Evolutionary conservation across 1,140 invertebrate genomes (phyloP).

Genomic region (Drosophila sp.): DNA sequence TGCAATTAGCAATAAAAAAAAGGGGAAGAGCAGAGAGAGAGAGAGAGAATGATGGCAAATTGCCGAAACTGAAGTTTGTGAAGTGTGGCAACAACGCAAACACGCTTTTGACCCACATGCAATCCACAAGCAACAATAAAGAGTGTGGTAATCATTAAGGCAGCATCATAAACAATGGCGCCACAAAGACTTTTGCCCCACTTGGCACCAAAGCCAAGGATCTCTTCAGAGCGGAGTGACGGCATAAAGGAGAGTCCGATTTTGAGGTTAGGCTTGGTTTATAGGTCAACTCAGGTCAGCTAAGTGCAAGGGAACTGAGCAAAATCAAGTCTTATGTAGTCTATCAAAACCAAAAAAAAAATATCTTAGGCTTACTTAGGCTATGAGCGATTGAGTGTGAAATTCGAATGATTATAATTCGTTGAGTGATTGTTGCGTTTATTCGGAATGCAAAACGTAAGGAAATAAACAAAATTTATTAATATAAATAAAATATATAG

Average conservation of each 20-base stretch:
- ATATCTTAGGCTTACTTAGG: conserved; percentile 26
- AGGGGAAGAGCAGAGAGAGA: neutral
- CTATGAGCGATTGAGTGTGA: conserved; percentile 7
- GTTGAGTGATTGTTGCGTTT: neutral
- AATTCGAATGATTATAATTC: neutral
- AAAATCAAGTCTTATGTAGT: conserved; percentile 29
- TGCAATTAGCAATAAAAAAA: neutral
- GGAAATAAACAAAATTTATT: conserved; percentile 2
- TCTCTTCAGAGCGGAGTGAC: too few species aligned
- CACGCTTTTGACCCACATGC: conserved; percentile 1
- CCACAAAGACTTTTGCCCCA: conserved; percentile 26
- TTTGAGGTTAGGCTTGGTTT: neutral
- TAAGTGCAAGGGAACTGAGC: conserved; percentile 18
- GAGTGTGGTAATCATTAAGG: conserved; percentile 11
- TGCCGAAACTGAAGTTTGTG: conserved; percentile 2
- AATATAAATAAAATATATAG: neutral
- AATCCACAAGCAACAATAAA: neutral
- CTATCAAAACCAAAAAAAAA: neutral
- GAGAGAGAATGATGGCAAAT: neutral
- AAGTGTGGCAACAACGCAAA: conserved; percentile 32
- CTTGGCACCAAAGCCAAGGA: conserved; percentile 24
- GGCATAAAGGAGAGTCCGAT: neutral
- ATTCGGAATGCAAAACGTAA: conserved; percentile 17
- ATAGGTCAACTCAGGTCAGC: conserved; percentile 15
- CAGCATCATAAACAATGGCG: conserved; percentile 33